These are phyloP conservation scores for Pongo pygmaeus DNA, from an alignment of 2,113 vertebrate species.

Conservation along the genomic window DNA sequence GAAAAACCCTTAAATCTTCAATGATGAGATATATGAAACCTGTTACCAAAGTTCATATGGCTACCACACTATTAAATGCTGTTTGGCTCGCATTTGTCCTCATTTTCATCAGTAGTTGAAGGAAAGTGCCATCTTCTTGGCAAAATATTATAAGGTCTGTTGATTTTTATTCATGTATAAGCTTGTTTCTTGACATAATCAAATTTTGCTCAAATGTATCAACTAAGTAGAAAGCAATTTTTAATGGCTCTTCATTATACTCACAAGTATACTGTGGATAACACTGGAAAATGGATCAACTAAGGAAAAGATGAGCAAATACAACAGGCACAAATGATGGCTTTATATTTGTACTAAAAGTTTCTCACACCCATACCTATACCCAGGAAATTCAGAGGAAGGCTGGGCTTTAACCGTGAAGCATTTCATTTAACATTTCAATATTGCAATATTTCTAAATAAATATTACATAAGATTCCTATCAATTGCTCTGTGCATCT, in stretches of 20 bases:
- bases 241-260: background rate
- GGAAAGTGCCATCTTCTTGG: constrained; percentile 22
- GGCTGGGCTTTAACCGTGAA: background rate
- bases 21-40: background rate
- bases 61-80: background rate
- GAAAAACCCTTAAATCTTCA: background rate
- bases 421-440: background rate
- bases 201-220: constrained; percentile 23
- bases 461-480: background rate
- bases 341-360: background rate
- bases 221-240: background rate
- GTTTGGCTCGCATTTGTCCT: background rate
- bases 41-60: background rate
- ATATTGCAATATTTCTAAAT: background rate
- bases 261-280: background rate
- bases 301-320: background rate
- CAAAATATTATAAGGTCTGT: constrained; percentile 41
- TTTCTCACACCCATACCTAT: background rate
- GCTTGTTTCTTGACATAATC: constrained; percentile 32
- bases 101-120: constrained; percentile 38
- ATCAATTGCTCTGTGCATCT: background rate
- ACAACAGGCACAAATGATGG: background rate
- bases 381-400: background rate
- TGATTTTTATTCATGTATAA: constrained; percentile 18
- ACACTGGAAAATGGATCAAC: background rate